Percentiles rank a stretch among this genome's conserved stretches.
Conservation (phyloP, 2,888 invertebrate species). For the Melitaea athalia region DNA sequence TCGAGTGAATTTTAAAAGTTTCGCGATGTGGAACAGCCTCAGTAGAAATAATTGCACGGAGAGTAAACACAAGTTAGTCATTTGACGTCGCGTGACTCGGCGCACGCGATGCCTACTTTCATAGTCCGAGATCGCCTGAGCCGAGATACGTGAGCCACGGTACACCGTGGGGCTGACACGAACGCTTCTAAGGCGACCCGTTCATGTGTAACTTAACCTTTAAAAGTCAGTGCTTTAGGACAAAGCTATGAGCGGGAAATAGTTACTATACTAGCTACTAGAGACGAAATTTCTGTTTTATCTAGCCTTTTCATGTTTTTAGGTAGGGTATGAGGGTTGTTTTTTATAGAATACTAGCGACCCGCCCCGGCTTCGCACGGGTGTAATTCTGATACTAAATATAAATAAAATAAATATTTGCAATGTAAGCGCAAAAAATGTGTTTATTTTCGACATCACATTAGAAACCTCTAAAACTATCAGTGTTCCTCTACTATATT, state of each 20-base stretch:
- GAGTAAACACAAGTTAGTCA: slow-evolving; percentile 28
- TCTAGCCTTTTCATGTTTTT: too few relatives aligned
- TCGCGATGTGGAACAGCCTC: slow-evolving; percentile 17
- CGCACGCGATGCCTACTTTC: slow-evolving; percentile 31
- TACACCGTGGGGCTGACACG: background rate
- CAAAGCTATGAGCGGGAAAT: background rate
- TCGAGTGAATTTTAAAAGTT: background rate
- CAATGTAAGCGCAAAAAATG: too few relatives aligned
- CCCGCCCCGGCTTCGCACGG: too few relatives aligned
- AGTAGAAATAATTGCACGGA: slow-evolving; percentile 30
- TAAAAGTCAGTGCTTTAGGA: too few relatives aligned
- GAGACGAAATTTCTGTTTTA: too few relatives aligned
- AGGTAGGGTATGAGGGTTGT: too few relatives aligned
- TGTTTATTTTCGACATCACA: too few relatives aligned
- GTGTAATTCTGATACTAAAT: too few relatives aligned
- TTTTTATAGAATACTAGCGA: too few relatives aligned
- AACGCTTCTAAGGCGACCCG: background rate
- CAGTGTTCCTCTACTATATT: too few relatives aligned
- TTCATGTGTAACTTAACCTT: background rate
- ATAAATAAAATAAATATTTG: too few relatives aligned
- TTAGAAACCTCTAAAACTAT: too few relatives aligned
- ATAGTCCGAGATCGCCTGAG: slow-evolving; percentile 22
- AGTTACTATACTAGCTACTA: background rate
- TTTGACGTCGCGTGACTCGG: slow-evolving; percentile 36
- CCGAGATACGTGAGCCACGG: slow-evolving; percentile 15